Evolutionary conservation across 37 sponge, comb jelly and placozoan genomes (phyloP), one percentile per base, ranked within the genome.

Genomic region (Lycopodina hypogea): DNA sequence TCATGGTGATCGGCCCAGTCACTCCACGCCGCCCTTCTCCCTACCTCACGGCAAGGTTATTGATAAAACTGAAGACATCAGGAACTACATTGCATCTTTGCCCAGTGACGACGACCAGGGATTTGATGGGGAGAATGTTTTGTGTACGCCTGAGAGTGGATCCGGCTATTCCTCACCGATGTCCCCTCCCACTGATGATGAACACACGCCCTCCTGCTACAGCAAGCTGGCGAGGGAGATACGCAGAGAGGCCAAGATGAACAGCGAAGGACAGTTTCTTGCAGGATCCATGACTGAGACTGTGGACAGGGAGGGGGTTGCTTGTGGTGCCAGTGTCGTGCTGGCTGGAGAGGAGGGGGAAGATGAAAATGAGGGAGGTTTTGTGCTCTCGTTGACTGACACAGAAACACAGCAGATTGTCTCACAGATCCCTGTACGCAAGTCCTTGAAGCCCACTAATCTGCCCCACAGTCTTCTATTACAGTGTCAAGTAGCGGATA

Each of bases 171-270:
- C 92, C 37, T 83, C 83, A 28, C 90, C 90, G 1, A 57, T 81
- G 2, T 70, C 83, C 58, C 84, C 88, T 1, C 92, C 92, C 35
- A 86, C 92, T 17, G 85, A 91, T 72, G 82, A 88, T 30, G 83
- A 62, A 6, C 63, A 71, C 15, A 19, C 71, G 17, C 71, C 70
- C 61, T 23, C 29, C 1, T 38, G 45, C 60, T 36, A 56, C 34
- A n/a, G 21, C 48, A 41, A 41, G 9, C 68, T 48, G 2, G 51
- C 48, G 33, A 66, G 40, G 68, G 76, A 76, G 71, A 55, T 53
- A 48, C 34, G 40, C 29, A 21, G 34, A 8, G 69, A 79, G 69
- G 30, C 77, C 26, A 62, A 41, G 53, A 56, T 21, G 52, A 72
- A 48, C 32, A 50, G 33, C 14, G 73, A 41, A 15, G 42, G 53